phyloP scores from a whole-genome alignment of 1,140 invertebrate genomes.

The Cotesia chilonis region DNA sequence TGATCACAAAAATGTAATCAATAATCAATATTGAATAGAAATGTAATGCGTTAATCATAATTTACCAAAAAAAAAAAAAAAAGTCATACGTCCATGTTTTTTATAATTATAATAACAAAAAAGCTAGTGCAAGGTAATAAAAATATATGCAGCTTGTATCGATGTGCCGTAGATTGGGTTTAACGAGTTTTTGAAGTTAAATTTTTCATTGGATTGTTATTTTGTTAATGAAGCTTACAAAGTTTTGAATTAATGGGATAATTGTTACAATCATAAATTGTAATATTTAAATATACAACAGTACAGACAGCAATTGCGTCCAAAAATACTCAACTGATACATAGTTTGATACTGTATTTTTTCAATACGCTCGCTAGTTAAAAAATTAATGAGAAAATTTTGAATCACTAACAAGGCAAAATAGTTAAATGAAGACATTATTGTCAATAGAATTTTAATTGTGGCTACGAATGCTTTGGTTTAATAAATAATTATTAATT shows the following conservation, averaged over 20 bases:
- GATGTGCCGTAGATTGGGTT: too few species aligned
- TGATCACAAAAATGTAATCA: background rate
- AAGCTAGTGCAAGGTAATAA: background rate
- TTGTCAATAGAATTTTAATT: too few species aligned
- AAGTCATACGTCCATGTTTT: slow-evolving; percentile 36
- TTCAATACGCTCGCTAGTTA: background rate
- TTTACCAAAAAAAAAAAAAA: slow-evolving; percentile 3
- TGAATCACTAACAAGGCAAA: too few species aligned
- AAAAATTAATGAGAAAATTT: background rate
- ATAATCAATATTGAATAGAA: slow-evolving; percentile 10
- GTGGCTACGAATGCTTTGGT: too few species aligned
- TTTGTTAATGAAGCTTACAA: slow-evolving; percentile 1
- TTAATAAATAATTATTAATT: too few species aligned
- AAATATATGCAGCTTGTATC: slow-evolving; percentile 4
- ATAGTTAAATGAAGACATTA: too few species aligned
- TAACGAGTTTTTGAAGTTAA: too few species aligned
- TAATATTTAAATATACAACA: background rate
- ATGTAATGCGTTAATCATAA: slow-evolving; percentile 24
- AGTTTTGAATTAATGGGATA: background rate
- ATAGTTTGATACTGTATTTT: slow-evolving; percentile 1
- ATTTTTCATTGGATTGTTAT: background rate
- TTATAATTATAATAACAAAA: slow-evolving; percentile 17
- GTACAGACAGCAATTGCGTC: slow-evolving; percentile 15
- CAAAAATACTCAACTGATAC: background rate
- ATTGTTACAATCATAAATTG: background rate